A percentile compares a stretch with the other conserved stretches of the same genome.
These are phyloP conservation scores for Phaedon cochleariae DNA, from an alignment of 2,888 invertebrate species.

Conservation along the genomic window DNA sequence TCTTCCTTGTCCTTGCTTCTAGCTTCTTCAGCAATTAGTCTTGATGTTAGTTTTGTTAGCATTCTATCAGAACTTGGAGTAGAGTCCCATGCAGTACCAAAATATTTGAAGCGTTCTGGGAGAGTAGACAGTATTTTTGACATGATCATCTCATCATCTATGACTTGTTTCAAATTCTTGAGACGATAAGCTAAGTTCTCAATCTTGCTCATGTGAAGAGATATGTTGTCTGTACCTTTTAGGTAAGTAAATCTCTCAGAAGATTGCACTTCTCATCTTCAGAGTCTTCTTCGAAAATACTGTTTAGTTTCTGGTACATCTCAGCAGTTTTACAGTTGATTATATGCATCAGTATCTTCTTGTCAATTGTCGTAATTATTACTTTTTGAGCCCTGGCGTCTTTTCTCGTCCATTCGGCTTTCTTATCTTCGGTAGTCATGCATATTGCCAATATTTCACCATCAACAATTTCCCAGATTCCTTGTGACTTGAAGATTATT, in stretches of 20 bases:
- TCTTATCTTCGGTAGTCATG: too few species aligned
- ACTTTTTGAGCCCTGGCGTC: constrained; percentile 25
- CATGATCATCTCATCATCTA: neutral
- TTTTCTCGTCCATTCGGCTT: too few species aligned
- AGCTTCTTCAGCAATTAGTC: constrained; percentile 20
- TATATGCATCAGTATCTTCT: constrained; percentile 20
- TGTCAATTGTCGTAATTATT: constrained; percentile 21
- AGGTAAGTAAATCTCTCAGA: constrained; percentile 21
- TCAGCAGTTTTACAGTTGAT: constrained; percentile 14
- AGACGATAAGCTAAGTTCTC: neutral
- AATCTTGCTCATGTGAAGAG: neutral
- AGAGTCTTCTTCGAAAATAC: constrained; percentile 12
- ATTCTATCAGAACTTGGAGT: neutral
- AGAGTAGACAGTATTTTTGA: neutral
- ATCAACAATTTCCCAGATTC: too few species aligned
- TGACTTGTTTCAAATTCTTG: neutral
- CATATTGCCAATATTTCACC: too few species aligned
- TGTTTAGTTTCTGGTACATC: constrained; percentile 22
- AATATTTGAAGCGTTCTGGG: neutral
- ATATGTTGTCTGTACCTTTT: neutral
- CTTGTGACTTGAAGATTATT: too few species aligned
- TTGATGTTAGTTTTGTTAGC: neutral
- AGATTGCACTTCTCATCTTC: constrained; percentile 24
- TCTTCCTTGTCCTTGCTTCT: constrained; percentile 18
- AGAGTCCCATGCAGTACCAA: constrained; percentile 6